Evolutionary conservation across 2,888 invertebrate species (phyloP), one percentile per base, ranked within the genome.

Genomic region (Plebejus anna): DNA sequence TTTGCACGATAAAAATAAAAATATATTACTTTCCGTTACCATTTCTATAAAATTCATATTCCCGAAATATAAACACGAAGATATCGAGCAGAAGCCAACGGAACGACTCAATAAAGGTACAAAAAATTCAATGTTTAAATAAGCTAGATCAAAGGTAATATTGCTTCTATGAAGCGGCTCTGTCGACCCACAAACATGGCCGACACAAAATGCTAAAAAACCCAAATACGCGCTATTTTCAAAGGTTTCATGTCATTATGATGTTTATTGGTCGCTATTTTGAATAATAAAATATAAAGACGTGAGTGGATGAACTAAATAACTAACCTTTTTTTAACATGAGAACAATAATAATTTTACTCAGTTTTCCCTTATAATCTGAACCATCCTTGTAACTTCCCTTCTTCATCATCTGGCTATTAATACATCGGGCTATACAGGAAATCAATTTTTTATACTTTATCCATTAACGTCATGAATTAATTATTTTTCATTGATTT

Each of bases 81-180:
- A 55, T 70, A 66, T 76, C 11, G 75, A 47, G 51, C 32, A 51
- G 47, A 70, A 76, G 70, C 70, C 47, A 55, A 70, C 9, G 38
- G 84, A 83, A 79, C 70, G 87, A 87, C 86, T 86, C 87, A 88
- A 89, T 88, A 89, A 90, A 87, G 86, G 84, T 81, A 80, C 79
- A 83, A 71, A 76, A 76, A 85, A 83, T 85, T 87, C 88, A 87
- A 87, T 89, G 89, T 90, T 89, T 88, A 89, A 90, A 90, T 88
- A 90, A 89, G 89, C 89, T 88, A 75, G 78, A 80, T 91, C 90
- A 91, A 91, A 91, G 89, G 87, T 77, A 76, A 55, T 77, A 75
- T 73, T 71, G 71, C 71, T 42, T 73, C 73, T 77, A 72, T 76
- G 75, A 76, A 75, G 32, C 66, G 75, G 76, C 75, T 66, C 66